Conservation (phyloP, 2,113 vertebrate species). For the Mirounga angustirostris region DNA sequence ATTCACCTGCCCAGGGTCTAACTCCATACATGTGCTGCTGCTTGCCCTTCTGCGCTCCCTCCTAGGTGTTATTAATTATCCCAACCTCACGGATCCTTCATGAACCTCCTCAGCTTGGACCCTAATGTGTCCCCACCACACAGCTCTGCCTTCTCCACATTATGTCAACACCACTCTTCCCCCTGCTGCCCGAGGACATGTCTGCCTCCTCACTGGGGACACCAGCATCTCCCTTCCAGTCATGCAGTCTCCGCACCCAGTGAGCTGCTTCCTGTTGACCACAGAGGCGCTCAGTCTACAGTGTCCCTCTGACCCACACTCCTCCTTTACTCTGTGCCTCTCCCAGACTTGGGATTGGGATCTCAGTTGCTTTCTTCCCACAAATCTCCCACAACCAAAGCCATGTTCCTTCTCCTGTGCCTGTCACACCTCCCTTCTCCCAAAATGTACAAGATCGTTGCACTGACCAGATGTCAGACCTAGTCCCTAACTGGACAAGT, state of each 20-base stretch:
- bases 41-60: background rate
- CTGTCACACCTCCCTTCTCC: background rate
- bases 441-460: background rate
- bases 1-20: background rate
- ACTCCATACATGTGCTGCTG: background rate
- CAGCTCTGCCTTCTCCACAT: background rate
- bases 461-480: background rate
- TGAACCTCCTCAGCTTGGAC: background rate
- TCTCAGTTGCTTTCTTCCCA: background rate
- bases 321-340: background rate
- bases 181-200: background rate
- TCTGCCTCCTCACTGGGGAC: background rate
- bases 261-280: background rate
- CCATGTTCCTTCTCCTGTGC: background rate
- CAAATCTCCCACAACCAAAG: background rate
- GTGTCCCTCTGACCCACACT: background rate
- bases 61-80: background rate
- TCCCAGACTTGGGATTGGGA: background rate
- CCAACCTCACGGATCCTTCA: background rate
- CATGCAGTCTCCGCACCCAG: background rate
- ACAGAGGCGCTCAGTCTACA: background rate
- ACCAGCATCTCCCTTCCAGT: background rate
- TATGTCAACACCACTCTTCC: background rate
- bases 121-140: background rate
- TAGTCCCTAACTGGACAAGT: background rate